Evolutionary conservation across 2,797 vertebrate species (phyloP), one percentile per base, ranked within the genome.

Genomic region (Capromys pilorides): DNA sequence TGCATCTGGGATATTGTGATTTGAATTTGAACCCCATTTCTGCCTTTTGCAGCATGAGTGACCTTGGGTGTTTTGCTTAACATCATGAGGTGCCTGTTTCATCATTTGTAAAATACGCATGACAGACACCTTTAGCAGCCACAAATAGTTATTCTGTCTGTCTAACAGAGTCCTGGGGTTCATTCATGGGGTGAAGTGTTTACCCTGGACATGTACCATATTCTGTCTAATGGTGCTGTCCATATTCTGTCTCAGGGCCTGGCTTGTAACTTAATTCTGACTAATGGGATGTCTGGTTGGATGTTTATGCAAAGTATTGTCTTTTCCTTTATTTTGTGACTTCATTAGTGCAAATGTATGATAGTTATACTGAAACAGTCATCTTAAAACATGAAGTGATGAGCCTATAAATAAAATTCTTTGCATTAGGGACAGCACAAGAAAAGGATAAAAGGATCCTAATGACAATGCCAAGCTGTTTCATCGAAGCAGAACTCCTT

Each of bases 321-420:
- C 67, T 61, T 90, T 90, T 5, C 33, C 41, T 88, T 94, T 41
- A 61, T 64, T 86, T 93, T 41, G 39, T 59, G 79, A 64, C 71
- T 73, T 86, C 62, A 61, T 85, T 61, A 28, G 39, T 73, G 81
- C 77, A 67, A 75, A 83, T 41, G 54, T 57, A 5, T 11, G n/a
- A 36, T 26, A 33, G 79, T 16, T 79, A 57, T 51, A n/a, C 49
- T 31, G 57, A 51, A 51, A 9, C 51, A 51, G 33, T 62, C n/a
- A 12, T 67, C 33, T 71, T 86, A 66, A 8, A 31, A 11, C 2
- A 8, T 0, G 78, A 91, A 57, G 14, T 54, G 36, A 82, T 10
- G 12, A 85, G 19, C 41, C 24, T 69, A 2, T 62, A 49, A 16
- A 49, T 75, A 33, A 88, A 91, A 87, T 39, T 31, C 49, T 2